Percentiles rank a stretch among this genome's conserved stretches.
Evolutionary conservation across 2,113 vertebrate species (phyloP).

Genomic region (Asarcornis scutulata): DNA sequence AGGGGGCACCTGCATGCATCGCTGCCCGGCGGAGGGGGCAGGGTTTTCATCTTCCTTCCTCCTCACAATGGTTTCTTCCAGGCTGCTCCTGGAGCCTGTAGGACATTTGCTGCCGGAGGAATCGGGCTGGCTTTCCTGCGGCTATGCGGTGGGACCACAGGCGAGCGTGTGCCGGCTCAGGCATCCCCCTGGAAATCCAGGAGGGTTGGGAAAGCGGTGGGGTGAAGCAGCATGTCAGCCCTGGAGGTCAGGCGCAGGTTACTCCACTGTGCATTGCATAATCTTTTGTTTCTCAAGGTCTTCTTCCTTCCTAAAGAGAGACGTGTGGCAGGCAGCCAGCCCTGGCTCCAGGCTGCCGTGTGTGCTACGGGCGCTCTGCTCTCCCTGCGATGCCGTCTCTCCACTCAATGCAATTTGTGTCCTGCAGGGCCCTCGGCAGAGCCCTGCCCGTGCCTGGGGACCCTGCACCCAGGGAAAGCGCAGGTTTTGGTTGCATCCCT

Average conservation of each 20-base stretch:
- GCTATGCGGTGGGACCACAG: neutral
- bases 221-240: neutral
- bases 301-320: neutral
- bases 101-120: neutral
- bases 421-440: neutral
- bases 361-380: neutral
- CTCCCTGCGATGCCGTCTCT: neutral
- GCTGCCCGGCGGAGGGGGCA: neutral
- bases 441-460: neutral
- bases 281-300: slow-evolving; percentile 39
- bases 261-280: neutral
- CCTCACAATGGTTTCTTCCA: neutral
- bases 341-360: neutral
- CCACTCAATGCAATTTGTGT: neutral
- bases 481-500: neutral
- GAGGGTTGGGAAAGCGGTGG: neutral
- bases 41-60: neutral
- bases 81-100: neutral
- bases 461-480: neutral
- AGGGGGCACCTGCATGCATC: neutral
- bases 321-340: neutral
- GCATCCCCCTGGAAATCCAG: neutral
- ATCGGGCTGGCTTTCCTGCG: neutral
- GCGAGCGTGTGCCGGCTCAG: neutral
- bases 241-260: neutral